phyloP scores from a whole-genome alignment of 2,888 invertebrate species.

The Bimastos eiseni region DNA sequence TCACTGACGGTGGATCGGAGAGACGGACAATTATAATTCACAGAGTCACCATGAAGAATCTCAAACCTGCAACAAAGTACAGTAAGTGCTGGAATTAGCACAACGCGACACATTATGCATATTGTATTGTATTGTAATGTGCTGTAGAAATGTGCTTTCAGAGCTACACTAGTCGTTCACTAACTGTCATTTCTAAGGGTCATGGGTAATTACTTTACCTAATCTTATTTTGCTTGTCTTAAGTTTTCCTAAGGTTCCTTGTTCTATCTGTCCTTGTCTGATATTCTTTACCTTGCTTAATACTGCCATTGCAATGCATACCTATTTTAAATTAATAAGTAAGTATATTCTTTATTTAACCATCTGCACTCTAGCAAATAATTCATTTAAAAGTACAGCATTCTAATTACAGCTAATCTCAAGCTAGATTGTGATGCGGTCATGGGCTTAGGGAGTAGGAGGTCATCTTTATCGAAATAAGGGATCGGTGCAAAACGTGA shows the following conservation, averaged over 20 bases:
- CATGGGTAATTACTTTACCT: neutral
- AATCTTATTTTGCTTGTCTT: neutral
- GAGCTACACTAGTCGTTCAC: neutral
- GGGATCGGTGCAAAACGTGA: too few relatives aligned
- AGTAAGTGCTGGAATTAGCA: slow-evolving; percentile 46
- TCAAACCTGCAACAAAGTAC: slow-evolving; percentile 51
- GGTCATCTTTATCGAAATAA: too few relatives aligned
- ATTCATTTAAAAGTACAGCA: too few relatives aligned
- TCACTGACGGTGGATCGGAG: slow-evolving; percentile 53
- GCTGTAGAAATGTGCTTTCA: neutral
- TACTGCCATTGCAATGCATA: neutral
- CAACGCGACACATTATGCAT: neutral
- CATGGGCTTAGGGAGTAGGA: too few relatives aligned
- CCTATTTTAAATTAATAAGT: too few relatives aligned
- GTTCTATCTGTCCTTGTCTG: too few relatives aligned
- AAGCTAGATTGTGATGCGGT: too few relatives aligned
- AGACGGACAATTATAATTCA: slow-evolving; percentile 54
- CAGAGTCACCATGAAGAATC: slow-evolving; percentile 48
- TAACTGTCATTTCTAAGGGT: neutral
- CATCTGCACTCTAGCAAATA: too few relatives aligned
- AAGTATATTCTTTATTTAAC: too few relatives aligned
- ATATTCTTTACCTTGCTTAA: neutral
- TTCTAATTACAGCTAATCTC: too few relatives aligned
- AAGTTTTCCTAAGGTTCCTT: too few relatives aligned
- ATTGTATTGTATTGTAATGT: neutral